Evolutionary conservation across 2,797 vertebrate genomes (phyloP).

Genomic region (Anas capensis): DNA sequence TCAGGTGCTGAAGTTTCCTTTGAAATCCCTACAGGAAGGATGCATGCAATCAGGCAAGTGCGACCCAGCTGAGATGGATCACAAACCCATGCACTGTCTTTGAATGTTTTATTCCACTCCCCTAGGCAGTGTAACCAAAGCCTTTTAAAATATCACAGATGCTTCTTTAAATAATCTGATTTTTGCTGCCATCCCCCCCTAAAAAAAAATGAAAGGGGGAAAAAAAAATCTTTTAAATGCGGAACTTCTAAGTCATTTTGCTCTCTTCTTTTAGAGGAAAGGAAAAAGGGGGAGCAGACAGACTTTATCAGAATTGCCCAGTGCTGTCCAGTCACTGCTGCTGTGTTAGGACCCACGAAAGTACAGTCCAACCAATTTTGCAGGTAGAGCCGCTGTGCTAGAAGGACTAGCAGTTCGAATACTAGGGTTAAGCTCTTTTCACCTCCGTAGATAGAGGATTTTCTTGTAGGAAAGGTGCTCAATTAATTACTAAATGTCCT

Average conservation of each 20-base stretch:
- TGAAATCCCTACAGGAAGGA: constrained; percentile 31
- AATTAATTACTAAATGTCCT: not conserved
- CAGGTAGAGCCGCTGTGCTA: not conserved
- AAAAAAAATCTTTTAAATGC: constrained; percentile 28
- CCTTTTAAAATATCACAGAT: constrained; percentile 56
- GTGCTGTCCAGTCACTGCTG: not conserved
- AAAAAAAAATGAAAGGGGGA: not conserved
- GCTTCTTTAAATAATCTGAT: constrained; percentile 48
- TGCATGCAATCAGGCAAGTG: not conserved
- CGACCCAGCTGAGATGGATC: constrained; percentile 33
- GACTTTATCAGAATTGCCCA: not conserved
- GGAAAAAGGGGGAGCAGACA: not conserved
- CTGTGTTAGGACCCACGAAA: not conserved
- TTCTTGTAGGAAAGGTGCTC: not conserved
- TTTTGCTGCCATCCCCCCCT: not conserved
- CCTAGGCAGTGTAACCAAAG: constrained; percentile 31
- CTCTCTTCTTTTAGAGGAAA: not conserved
- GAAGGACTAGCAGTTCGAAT: not conserved
- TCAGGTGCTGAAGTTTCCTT: constrained; percentile 18
- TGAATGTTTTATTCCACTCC: constrained; percentile 58
- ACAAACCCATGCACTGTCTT: constrained; percentile 13
- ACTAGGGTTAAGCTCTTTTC: not conserved
- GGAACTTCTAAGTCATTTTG: not conserved
- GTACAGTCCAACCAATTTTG: not conserved
- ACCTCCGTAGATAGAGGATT: not conserved